Base-by-base conservation (phyloP, 2,888 invertebrate genomes). In the Pyrrhia umbra region DNA sequence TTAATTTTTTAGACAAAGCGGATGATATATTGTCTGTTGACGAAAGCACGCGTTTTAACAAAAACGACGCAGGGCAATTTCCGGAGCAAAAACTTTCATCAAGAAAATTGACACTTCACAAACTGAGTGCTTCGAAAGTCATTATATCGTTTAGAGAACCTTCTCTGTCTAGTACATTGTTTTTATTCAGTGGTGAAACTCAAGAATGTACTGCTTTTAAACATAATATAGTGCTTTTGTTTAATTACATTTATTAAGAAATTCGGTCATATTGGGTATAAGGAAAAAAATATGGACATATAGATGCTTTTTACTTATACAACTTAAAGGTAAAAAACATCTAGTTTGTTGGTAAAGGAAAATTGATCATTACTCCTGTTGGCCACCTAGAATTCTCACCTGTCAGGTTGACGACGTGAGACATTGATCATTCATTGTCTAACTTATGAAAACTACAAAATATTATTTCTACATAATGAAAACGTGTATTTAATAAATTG, bases 61-160 rank as follows among this genome's bases (percentile, higher is more conserved):
- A 67, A 67, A 71, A 56, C 43, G 49, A 34, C 50, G 59, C 68
- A 49, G 37, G 49, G 68, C 71, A 74, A 78, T 80, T 76, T 75
- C 75, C 76, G 67, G 74, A 68, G 68, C 62, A 64, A 71, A 73
- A 73, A 68, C 63, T 69, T 76, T 79, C 79, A 79, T 83, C 77
- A 70, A 72, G 80, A 75, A 83, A 81, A 85, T 86, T 85, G 84
- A 81, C 83, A 83, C 80, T 84, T 83, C 76, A 75, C 79, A 57
- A 80, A 68, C 72, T 73, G 72, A 75, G 74, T 78, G 77, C 71
- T 81, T 71, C 77, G 71, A 82, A 73, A 74, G 79, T 81, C 80
- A 84, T 86, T 82, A 79, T 75, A 76, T 78, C 77, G 69, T 79
- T 75, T 80, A 74, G 52, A 74, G 52, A 65, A 52, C 61, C 63